Base-by-base conservation (phyloP, 2,888 invertebrate genomes). In the Eubasilissa splendida region DNA sequence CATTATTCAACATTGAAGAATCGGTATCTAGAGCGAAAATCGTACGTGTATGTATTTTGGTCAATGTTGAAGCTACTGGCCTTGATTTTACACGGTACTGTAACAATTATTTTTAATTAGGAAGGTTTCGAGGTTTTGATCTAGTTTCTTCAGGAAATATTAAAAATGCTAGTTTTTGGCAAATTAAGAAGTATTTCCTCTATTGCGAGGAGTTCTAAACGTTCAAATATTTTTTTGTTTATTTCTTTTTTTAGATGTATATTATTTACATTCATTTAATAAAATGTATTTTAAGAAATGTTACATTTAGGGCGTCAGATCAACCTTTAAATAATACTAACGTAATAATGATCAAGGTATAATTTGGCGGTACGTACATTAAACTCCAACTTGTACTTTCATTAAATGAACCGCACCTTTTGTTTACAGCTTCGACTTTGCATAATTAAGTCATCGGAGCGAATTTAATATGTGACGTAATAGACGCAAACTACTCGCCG, bases 361-460 rank as follows among this genome's bases (percentile, higher is more conserved):
- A 14, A 66, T 76, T 56, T 56, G n/a, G 53, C 22, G 56, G 74
- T 60, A 68, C 58, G 8, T 58, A 68, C 42, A 4, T 42, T 42
- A 42, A 42, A 42, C 42, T 7, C 42, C 4, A 42, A 59, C 74
- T 74, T 74, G 66, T 76, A 76, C 11, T 60, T 76, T 76, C 22
- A 76, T 76, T 68, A 76, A 66, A 68, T 9, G 68, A 73, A 53
- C 77, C 71, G 70, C 77, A 77, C 77, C 77, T 77, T 77, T 77
- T 77, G 77, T 77, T 77, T 70, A 70, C 77, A 52, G 59, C 77
- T 52, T 63, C 42, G 70, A 22, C 59, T 70, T 70, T 60, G 71
- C 77, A 77, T 77, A 77, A 77, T 77, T 70, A 70, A 77, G 77
- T 77, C 77, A 71, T 77, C 70, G 53, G 56, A 68, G 66, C 50